Evolutionary conservation across 2,113 vertebrate species (phyloP).

Genomic region (Stegastes partitus): DNA sequence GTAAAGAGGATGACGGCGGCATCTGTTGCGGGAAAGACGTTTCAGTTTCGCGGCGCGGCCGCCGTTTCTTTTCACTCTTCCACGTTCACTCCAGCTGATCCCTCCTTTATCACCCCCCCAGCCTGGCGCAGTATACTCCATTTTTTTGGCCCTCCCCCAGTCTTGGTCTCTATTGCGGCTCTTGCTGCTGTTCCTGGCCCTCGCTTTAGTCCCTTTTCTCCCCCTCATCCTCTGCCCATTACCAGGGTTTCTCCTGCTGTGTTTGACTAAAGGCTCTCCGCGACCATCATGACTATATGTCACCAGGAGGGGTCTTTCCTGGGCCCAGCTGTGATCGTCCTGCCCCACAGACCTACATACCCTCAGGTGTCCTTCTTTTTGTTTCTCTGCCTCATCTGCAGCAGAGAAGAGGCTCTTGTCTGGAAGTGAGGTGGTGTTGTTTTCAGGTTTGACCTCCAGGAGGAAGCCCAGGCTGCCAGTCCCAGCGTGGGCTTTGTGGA

Average conservation of each 20-base stretch:
- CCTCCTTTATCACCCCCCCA: slow-evolving; percentile 60
- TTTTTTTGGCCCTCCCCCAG: slow-evolving; percentile 50
- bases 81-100: slow-evolving; percentile 69
- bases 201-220: slow-evolving; percentile 71
- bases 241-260: slow-evolving; percentile 64
- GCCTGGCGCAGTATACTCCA: slow-evolving; percentile 37
- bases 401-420: slow-evolving; percentile 37
- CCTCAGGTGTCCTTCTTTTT: slow-evolving; percentile 73
- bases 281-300: slow-evolving; percentile 87
- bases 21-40: slow-evolving; percentile 82
- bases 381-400: slow-evolving; percentile 35
- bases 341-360: slow-evolving; percentile 83
- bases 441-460: slow-evolving; percentile 79
- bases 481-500: slow-evolving; percentile 60
- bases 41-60: slow-evolving; percentile 83
- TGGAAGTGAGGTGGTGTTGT: slow-evolving; percentile 55
- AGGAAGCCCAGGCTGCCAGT: slow-evolving; percentile 78
- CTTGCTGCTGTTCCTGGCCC: slow-evolving; percentile 66
- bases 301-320: slow-evolving; percentile 87
- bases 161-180: slow-evolving; percentile 60
- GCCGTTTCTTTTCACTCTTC: slow-evolving; percentile 82
- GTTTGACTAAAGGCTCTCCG: slow-evolving; percentile 81
- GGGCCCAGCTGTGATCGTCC: slow-evolving; percentile 85
- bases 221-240: slow-evolving; percentile 65
- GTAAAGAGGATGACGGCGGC: slow-evolving; percentile 86